Percentiles rank a stretch among this genome's conserved stretches.
phyloP scores from a whole-genome alignment of 2,888 invertebrate species.

The Yponomeuta evonymella region DNA sequence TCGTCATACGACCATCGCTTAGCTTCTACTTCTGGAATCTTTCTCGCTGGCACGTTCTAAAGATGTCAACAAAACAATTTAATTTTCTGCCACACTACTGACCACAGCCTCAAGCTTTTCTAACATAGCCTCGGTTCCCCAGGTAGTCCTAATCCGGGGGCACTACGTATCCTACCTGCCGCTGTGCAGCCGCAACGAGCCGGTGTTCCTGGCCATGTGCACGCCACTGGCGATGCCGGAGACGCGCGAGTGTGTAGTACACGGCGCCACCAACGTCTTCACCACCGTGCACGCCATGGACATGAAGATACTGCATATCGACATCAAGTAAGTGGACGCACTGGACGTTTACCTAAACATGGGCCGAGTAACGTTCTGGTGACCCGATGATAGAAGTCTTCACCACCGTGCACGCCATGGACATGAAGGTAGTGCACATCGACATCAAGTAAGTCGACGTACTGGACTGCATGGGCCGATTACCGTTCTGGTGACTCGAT shows the following conservation, averaged over 20 bases:
- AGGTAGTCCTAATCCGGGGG: slow-evolving; percentile 97
- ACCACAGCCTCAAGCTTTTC: too few species aligned
- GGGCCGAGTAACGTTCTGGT: too few species aligned
- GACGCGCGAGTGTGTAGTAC: slow-evolving; percentile 95
- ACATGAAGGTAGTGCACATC: too few species aligned
- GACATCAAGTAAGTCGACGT: background rate
- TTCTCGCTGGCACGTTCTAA: too few species aligned
- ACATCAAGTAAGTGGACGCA: slow-evolving; percentile 87
- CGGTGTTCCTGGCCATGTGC: slow-evolving; percentile 96
- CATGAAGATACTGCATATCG: slow-evolving; percentile 97
- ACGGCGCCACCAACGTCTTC: slow-evolving; percentile 98
- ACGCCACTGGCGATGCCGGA: slow-evolving; percentile 98
- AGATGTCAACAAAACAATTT: too few species aligned
- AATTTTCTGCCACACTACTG: too few species aligned
- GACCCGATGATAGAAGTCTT: too few species aligned
- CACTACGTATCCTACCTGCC: slow-evolving; percentile 96
- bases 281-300: slow-evolving; percentile 97
- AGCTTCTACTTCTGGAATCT: too few species aligned
- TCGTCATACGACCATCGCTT: too few species aligned
- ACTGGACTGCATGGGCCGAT: too few species aligned
- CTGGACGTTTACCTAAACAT: background rate
- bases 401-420: too few species aligned
- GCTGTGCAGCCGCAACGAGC: slow-evolving; percentile 94
- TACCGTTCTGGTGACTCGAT: too few species aligned
- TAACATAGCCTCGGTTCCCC: slow-evolving; percentile 24